A percentile compares a stretch with the other conserved stretches of the same genome.
Conservation (phyloP, 1,140 invertebrate genomes). For the Coelopa frigida region DNA sequence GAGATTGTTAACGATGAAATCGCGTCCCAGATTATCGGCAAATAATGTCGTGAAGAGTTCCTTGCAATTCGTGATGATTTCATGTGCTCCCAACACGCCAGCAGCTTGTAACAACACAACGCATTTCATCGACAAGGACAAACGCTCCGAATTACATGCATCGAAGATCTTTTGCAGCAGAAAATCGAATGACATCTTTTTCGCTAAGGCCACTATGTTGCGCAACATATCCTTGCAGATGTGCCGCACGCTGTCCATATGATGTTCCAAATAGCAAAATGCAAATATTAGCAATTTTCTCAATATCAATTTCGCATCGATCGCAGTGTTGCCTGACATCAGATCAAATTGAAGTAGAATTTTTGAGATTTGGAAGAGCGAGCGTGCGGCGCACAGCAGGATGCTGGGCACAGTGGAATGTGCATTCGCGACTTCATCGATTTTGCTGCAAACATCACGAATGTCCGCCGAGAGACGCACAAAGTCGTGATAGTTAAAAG, state of each 20-base stretch:
- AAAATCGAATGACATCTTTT: slow-evolving; percentile 18
- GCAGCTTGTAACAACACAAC: slow-evolving; percentile 24
- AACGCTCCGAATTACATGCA: slow-evolving; percentile 10
- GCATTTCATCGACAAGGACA: slow-evolving; percentile 19
- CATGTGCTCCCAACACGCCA: slow-evolving; percentile 16
- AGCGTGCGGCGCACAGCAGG: slow-evolving; percentile 12
- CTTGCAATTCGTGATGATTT: slow-evolving; percentile 22
- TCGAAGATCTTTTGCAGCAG: slow-evolving; percentile 18
- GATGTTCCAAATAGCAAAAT: slow-evolving; percentile 46
- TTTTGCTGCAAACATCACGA: slow-evolving; percentile 14
- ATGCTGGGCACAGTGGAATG: slow-evolving; percentile 14
- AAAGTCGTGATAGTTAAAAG: slow-evolving; percentile 14
- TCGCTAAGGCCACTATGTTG: slow-evolving; percentile 43
- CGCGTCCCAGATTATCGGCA: slow-evolving; percentile 19
- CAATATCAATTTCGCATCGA: slow-evolving; percentile 22
- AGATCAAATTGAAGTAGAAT: slow-evolving; percentile 12
- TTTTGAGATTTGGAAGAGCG: slow-evolving; percentile 17
- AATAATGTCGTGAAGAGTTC: slow-evolving; percentile 27
- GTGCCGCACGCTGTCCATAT: slow-evolving; percentile 54
- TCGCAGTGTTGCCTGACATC: slow-evolving; percentile 9
- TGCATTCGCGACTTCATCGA: slow-evolving; percentile 16
- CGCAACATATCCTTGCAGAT: slow-evolving; percentile 43
- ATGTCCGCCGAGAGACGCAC: slow-evolving; percentile 10
- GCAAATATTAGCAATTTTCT: slow-evolving; percentile 17
- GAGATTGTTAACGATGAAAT: slow-evolving; percentile 29